Percentiles rank a stretch among this genome's conserved stretches.
Evolutionary conservation across 2,113 vertebrate species (phyloP).

Genomic region (Phalacrocorax brasilianus): DNA sequence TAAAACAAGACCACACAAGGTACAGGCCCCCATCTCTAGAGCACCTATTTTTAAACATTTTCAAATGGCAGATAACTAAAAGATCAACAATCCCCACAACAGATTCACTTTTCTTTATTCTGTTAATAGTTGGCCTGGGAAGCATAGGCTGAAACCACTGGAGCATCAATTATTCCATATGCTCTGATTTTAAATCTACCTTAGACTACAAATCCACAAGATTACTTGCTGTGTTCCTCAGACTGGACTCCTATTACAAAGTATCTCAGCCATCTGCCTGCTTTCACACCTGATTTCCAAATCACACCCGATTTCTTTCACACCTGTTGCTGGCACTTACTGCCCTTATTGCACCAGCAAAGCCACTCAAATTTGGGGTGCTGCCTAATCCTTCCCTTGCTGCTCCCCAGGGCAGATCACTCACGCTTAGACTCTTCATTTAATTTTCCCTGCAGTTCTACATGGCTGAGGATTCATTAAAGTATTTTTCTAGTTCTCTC

Average conservation of each 20-base stretch:
- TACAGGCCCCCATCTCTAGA: not conserved
- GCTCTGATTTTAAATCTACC: not conserved
- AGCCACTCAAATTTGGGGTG: rapidly evolving
- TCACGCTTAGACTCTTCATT: not conserved
- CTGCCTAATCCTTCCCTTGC: not conserved
- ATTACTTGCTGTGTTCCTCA: not conserved
- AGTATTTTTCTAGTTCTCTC: not conserved
- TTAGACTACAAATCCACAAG: not conserved
- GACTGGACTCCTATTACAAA: not conserved
- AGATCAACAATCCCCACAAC: not conserved
- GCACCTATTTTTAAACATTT: not conserved
- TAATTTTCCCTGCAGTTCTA: not conserved
- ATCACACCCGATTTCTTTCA: not conserved
- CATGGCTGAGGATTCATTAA: not conserved
- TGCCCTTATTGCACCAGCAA: not conserved
- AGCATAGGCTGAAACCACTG: not conserved
- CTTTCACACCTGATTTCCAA: not conserved
- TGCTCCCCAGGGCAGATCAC: not conserved
- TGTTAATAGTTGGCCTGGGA: not conserved
- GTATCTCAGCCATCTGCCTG: not conserved
- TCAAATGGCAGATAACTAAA: not conserved
- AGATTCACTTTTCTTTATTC: not conserved
- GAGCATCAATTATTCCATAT: not conserved
- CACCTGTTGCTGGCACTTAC: not conserved
- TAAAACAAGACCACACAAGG: not conserved